Conservation (phyloP, 2,797 vertebrate genomes). For the Xiphophorus birchmanni region DNA sequence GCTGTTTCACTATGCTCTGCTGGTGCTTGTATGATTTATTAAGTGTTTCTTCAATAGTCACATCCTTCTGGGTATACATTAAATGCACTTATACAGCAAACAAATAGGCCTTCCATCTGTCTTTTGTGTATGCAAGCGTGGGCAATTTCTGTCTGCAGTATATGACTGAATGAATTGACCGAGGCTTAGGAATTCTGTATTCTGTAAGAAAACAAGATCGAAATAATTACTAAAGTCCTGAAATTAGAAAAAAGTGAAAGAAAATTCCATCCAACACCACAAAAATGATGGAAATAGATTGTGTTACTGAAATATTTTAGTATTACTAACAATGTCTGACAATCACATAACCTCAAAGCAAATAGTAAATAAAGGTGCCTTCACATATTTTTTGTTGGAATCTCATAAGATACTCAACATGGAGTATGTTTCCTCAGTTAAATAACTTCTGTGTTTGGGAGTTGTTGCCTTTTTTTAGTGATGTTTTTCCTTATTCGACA, state of each 20-base stretch:
- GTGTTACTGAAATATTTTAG: conserved; percentile 26
- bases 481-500: neutral
- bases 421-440: neutral
- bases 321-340: neutral
- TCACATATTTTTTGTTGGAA: neutral
- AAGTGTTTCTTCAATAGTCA: conserved; percentile 12
- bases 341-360: neutral
- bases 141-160: neutral
- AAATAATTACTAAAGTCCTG: neutral
- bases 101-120: neutral
- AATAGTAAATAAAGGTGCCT: neutral
- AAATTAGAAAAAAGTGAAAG: conserved; percentile 32
- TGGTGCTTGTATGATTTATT: conserved; percentile 37
- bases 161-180: neutral
- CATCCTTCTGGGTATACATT: conserved; percentile 24
- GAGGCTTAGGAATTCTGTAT: neutral
- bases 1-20: conserved; percentile 22
- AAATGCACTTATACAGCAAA: conserved; percentile 17
- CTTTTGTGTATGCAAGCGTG: neutral
- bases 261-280: conserved; percentile 2
- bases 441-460: neutral
- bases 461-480: neutral
- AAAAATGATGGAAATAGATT: neutral
- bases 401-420: neutral
- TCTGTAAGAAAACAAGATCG: neutral